Conservation (phyloP, 2,888 invertebrate species). For the Bhutanitis thaidina region DNA sequence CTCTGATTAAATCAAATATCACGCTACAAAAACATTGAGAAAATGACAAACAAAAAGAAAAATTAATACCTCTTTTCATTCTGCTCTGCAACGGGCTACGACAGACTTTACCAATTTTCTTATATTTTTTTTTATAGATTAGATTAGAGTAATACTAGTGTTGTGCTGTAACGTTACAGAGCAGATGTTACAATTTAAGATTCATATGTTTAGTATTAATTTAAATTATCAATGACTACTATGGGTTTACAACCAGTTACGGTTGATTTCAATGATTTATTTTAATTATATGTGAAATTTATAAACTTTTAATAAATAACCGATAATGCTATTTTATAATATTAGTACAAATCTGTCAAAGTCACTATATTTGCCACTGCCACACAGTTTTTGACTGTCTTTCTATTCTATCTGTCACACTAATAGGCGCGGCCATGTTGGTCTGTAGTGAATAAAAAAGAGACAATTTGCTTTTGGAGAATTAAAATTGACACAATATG, state of each 20-base stretch:
- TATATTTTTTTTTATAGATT: no score
- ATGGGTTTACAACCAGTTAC: no score
- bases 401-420: slow-evolving; percentile 57
- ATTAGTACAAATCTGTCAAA: slow-evolving; percentile 14
- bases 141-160: no score
- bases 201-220: no score
- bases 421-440: slow-evolving; percentile 83
- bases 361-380: slow-evolving; percentile 21
- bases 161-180: no score
- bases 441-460: slow-evolving; percentile 76
- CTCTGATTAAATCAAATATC: no score
- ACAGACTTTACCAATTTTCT: slow-evolving; percentile 2
- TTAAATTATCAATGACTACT: no score
- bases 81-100: slow-evolving; percentile 1
- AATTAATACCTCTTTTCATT: slow-evolving; percentile 16
- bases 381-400: slow-evolving; percentile 34
- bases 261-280: no score
- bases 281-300: no score
- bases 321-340: no score
- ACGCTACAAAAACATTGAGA: background rate
- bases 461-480: slow-evolving; percentile 70
- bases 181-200: no score
- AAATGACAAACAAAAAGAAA: background rate
- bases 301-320: no score
- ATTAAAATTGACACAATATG: slow-evolving; percentile 83